Evolutionary conservation across 1,140 invertebrate species (phyloP).

Genomic region (Acromyrmex echinatior): DNA sequence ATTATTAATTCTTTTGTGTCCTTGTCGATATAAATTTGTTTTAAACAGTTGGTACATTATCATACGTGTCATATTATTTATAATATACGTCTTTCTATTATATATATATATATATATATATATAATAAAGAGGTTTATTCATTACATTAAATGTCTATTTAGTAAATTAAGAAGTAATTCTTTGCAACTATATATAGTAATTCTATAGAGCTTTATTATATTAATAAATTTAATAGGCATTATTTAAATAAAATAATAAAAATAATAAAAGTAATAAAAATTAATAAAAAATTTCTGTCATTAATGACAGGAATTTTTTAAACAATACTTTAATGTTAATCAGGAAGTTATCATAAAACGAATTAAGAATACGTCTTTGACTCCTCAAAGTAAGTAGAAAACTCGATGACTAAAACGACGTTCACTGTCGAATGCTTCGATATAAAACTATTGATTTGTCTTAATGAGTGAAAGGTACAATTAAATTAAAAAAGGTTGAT

Average conservation of each 20-base stretch:
- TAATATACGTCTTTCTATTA: neutral
- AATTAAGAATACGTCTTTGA: neutral
- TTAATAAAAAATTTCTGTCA: neutral
- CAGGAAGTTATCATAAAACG: neutral
- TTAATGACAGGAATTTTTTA: neutral
- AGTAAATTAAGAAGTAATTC: too few relatives aligned
- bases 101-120: too few relatives aligned
- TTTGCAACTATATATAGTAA: too few relatives aligned
- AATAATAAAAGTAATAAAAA: neutral
- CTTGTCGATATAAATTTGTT: neutral
- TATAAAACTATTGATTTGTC: neutral
- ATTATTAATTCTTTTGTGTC: conserved; percentile 9
- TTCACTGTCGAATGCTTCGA: neutral
- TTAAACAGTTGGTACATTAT: neutral
- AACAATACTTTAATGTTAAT: neutral
- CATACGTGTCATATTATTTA: neutral
- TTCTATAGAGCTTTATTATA: too few relatives aligned
- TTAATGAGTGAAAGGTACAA: neutral
- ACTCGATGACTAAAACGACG: neutral
- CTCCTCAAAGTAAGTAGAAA: neutral
- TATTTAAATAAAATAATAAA: too few relatives aligned
- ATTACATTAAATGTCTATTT: too few relatives aligned
- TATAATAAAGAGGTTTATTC: too few relatives aligned
- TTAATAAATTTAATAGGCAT: too few relatives aligned
- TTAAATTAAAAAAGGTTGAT: neutral